Evolutionary conservation across 2,888 invertebrate species (phyloP).

Genomic region (Apomyelois bistriatella): DNA sequence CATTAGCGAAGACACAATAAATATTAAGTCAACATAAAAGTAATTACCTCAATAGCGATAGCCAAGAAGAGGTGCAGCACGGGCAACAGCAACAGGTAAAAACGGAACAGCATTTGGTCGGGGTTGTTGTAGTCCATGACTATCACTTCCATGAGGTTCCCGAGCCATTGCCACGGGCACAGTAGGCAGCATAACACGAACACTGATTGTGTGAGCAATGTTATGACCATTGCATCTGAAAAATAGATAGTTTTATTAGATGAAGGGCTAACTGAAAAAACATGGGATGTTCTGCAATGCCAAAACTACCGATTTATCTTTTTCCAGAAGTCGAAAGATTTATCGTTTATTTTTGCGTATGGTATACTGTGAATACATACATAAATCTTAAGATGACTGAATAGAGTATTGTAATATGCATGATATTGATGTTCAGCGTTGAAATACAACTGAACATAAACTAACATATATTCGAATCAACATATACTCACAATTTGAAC

Average conservation of each 20-base stretch:
- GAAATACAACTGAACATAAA: too few species aligned
- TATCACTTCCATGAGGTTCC: constrained; percentile 79
- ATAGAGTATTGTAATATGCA: too few species aligned
- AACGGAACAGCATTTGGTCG: constrained; percentile 72
- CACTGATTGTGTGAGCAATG: constrained; percentile 75
- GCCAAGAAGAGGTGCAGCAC: constrained; percentile 79
- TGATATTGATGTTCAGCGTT: too few species aligned
- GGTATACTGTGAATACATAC: too few species aligned
- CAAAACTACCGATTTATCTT: too few species aligned
- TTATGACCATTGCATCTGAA: constrained; percentile 80
- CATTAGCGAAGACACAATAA: too few species aligned
- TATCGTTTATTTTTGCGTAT: too few species aligned
- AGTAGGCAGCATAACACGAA: constrained; percentile 78
- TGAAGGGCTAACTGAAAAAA: too few species aligned
- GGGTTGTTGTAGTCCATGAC: constrained; percentile 41
- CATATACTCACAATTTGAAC: constrained; percentile 80
- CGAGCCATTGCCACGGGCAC: constrained; percentile 74
- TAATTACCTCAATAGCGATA: constrained; percentile 82
- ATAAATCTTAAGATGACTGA: too few species aligned
- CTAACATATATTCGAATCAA: neutral
- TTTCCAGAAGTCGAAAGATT: too few species aligned
- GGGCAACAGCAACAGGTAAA: constrained; percentile 80
- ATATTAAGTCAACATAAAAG: constrained; percentile 4
- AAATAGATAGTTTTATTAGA: constrained; percentile 17
- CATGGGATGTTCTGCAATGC: too few species aligned